Base-by-base conservation (phyloP, 2,113 vertebrate species). In the Gallinago jamesoni region DNA sequence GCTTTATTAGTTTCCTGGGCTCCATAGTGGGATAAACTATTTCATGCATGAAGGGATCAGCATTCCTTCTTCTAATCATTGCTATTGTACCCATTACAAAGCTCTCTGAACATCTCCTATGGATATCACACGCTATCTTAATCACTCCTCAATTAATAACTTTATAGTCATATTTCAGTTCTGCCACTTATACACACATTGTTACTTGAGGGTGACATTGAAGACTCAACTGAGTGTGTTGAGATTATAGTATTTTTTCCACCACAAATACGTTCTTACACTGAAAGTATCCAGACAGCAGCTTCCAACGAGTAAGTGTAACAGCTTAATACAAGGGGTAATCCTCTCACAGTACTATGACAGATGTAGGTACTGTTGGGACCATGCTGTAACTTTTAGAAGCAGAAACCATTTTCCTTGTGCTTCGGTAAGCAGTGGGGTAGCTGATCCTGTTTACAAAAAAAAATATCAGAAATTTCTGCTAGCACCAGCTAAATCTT, bases 31-130 rank as follows among this genome's bases (percentile, higher is more conserved):
- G 91, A 93, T 92, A 94, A 96, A 96, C 93, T 95, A 95, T 95
- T 94, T 95, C 79, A 95, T 92, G 96, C 95, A 95, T 92, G 94
- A 96, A 94, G 28, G 86, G 95, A 97, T 94, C 89, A 95, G 84
- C 93, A 95, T 92, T 96, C 91, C 72, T 90, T 66, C 93, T 87
- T 92, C 64, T 94, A 92, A 94, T 97, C 95, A 95, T 78, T 89
- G 79, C 89, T 94, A 93, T 75, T 95, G 95, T 97, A 81, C 55
- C 76, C 56, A 94, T 67, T 70, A 90, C 93, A 94, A 92, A 94
- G 96, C 82, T 63, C 73, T 90, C 45, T 84, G 69, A 94, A 87
- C 73, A 89, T 64, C 73, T 90, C 89, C 91, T 78, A 78, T 89
- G 91, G 91, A 87, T 94, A 95, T 69, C 86, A 92, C 60, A 81